Evolutionary conservation across 2,888 invertebrate genomes (phyloP).

Genomic region (Leistus spinibarbis): DNA sequence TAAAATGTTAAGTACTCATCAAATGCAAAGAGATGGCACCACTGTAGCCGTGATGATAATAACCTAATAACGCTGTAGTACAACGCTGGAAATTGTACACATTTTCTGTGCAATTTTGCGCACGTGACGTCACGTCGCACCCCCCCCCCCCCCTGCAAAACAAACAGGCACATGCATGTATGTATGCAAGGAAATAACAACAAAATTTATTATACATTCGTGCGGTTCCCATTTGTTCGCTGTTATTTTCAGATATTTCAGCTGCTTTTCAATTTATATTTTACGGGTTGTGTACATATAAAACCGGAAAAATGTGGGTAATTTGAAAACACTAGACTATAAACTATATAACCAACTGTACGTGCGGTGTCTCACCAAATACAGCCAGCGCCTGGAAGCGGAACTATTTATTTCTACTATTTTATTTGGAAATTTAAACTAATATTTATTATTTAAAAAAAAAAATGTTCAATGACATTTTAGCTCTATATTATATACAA

Average conservation of each 20-base stretch:
- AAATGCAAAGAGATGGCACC: background rate
- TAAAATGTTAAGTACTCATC: conserved; percentile 23
- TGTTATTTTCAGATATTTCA: conserved; percentile 22
- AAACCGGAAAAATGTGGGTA: conserved; percentile 32
- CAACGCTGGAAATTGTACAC: background rate
- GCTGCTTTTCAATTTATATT: conserved; percentile 31
- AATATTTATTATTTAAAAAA: too few species aligned
- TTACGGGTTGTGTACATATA: conserved; percentile 16
- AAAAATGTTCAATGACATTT: too few species aligned
- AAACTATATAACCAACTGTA: too few species aligned
- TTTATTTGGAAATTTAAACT: too few species aligned
- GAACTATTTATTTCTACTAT: too few species aligned
- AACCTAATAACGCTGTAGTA: background rate
- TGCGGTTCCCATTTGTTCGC: conserved; percentile 15
- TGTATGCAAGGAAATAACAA: conserved; percentile 9
- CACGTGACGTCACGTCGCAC: too few species aligned
- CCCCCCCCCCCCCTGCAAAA: too few species aligned
- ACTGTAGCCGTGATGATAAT: background rate
- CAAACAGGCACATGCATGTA: background rate
- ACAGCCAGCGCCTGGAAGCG: too few species aligned
- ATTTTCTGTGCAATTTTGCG: background rate
- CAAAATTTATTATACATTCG: conserved; percentile 30
- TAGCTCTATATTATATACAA: too few species aligned
- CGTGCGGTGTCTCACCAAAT: too few species aligned
- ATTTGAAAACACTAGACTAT: conserved; percentile 24